These are phyloP conservation scores for Dolichallabes microphthalmus DNA, from an alignment of 2,113 vertebrate species.

Conservation along the genomic window DNA sequence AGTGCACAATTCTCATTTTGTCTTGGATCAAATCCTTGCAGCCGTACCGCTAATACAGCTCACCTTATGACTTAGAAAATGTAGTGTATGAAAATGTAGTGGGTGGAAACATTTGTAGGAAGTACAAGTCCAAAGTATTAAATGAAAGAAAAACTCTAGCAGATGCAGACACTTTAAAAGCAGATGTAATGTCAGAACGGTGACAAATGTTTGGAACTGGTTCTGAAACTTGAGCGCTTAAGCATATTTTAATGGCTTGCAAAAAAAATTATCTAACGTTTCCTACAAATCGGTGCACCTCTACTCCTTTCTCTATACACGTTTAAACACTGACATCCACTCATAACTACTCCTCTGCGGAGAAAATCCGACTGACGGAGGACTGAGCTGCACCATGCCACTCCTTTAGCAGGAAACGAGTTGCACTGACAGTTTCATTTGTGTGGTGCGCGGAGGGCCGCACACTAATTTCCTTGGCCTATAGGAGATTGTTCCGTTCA, in stretches of 20 bases:
- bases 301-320: not conserved
- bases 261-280: not conserved
- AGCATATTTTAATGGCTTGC: not conserved
- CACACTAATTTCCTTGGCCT: conserved; percentile 66
- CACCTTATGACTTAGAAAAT: not conserved
- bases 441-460: conserved; percentile 53
- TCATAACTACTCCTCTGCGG: conserved; percentile 36
- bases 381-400: conserved; percentile 22
- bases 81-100: not conserved
- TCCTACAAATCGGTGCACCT: not conserved
- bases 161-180: not conserved
- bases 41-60: not conserved
- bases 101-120: not conserved
- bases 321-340: not conserved
- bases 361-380: conserved; percentile 46
- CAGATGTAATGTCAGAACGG: not conserved
- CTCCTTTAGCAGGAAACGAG: conserved; percentile 51
- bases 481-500: conserved; percentile 62
- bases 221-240: not conserved
- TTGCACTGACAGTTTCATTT: conserved; percentile 71
- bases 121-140: not conserved
- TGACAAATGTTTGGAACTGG: not conserved
- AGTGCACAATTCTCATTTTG: not conserved
- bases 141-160: not conserved
- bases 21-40: not conserved